A percentile compares a stretch with the other conserved stretches of the same genome.
phyloP scores from a whole-genome alignment of 2,797 vertebrate species.

The Fistularia commersonii region DNA sequence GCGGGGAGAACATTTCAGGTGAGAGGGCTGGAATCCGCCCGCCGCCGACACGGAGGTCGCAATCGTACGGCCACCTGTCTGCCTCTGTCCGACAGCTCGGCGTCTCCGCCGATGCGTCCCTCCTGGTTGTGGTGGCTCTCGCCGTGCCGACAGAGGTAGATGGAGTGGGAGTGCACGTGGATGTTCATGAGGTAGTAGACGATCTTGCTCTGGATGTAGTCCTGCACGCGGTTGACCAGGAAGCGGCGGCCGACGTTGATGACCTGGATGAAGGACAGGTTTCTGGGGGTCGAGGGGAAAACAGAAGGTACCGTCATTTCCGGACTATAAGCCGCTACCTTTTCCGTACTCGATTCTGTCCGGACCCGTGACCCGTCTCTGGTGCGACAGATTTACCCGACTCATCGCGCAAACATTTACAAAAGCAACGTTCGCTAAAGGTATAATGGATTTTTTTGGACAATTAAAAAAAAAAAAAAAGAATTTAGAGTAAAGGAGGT shows the following conservation, averaged over 20 bases:
- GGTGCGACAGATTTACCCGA: no score
- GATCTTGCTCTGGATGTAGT: slow-evolving; percentile 98
- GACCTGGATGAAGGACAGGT: slow-evolving; percentile 95
- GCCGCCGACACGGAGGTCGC: no score
- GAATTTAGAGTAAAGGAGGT: no score
- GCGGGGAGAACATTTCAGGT: not conserved
- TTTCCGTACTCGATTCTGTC: no score
- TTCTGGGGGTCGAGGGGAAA: slow-evolving; percentile 64
- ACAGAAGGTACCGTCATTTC: no score
- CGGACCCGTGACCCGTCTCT: no score
- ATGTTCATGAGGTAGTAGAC: slow-evolving; percentile 99
- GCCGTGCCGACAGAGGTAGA: slow-evolving; percentile 95
- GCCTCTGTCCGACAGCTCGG: slow-evolving; percentile 83
- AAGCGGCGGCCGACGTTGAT: slow-evolving; percentile 94
- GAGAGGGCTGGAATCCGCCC: no score
- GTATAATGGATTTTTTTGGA: no score
- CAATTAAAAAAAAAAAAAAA: no score
- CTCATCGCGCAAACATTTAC: no score
- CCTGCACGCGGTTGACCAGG: slow-evolving; percentile 91
- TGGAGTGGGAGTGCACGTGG: slow-evolving; percentile 93
- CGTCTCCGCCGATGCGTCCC: slow-evolving; percentile 89
- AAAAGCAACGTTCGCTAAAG: no score
- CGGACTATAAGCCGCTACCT: no score
- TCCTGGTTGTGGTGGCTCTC: slow-evolving; percentile 87
- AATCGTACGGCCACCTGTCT: slow-evolving; percentile 77